Conservation (phyloP, 2,113 vertebrate species). For the Miniopterus natalensis region DNA sequence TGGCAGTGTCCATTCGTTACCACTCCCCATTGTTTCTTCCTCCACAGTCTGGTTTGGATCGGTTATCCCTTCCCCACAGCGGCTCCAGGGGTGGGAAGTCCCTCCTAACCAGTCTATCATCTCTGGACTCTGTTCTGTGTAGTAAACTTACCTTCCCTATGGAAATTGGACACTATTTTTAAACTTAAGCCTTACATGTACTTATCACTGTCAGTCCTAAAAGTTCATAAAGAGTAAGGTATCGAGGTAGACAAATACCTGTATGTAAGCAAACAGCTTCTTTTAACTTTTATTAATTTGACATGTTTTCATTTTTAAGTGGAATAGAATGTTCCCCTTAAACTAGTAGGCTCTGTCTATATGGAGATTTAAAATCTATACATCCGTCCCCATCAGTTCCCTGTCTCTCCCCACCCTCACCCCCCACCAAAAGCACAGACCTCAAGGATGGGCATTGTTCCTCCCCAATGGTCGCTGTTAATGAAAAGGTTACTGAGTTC, state of each 20-base stretch:
- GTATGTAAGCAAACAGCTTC: background rate
- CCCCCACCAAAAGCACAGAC: background rate
- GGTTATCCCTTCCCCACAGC: background rate
- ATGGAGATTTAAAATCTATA: background rate
- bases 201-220: background rate
- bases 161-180: background rate
- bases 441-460: background rate
- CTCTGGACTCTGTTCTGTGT: background rate
- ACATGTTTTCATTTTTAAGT: slow-evolving; percentile 54
- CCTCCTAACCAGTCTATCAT: background rate
- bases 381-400: background rate
- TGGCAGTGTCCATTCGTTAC: background rate
- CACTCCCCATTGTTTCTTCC: background rate
- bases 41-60: background rate
- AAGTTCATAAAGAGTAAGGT: background rate
- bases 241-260: slow-evolving; percentile 27
- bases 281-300: slow-evolving; percentile 53
- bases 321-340: background rate
- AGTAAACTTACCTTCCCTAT: background rate
- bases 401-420: background rate
- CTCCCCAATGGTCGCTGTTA: background rate
- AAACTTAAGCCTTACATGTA: background rate
- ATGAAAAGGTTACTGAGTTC: background rate
- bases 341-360: background rate
- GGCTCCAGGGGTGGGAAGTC: background rate